Evolutionary conservation across 2,113 vertebrate genomes (phyloP).

Genomic region (Synchiropus splendidus): DNA sequence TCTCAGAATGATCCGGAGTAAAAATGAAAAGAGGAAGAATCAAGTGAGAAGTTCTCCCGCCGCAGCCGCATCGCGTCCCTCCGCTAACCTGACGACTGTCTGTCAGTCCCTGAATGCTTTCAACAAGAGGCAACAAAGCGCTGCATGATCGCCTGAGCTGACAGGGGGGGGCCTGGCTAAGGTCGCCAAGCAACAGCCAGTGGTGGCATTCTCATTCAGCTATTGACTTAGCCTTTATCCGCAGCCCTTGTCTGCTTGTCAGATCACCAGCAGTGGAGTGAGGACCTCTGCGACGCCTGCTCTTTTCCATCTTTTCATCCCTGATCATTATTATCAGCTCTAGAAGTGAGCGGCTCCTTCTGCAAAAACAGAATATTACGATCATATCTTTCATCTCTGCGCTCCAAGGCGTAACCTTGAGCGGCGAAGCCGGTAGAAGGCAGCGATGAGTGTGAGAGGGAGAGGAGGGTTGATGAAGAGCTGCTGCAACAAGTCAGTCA

Average conservation of each 20-base stretch:
- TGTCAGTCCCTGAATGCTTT: constrained; percentile 26
- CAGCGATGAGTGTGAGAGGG: too few species aligned
- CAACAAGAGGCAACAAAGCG: constrained; percentile 44
- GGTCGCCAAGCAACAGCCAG: constrained; percentile 47
- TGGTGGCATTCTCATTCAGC: constrained; percentile 42
- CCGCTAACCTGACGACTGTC: too few species aligned
- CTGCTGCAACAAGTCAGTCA: too few species aligned
- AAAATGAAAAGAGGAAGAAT: too few species aligned
- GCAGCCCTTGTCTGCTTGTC: constrained; percentile 36
- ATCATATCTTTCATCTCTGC: constrained; percentile 1
- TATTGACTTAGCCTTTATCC: constrained; percentile 38
- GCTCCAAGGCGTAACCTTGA: too few species aligned
- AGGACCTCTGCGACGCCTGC: constrained; percentile 13
- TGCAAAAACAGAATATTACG: background rate
- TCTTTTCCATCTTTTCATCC: constrained; percentile 20
- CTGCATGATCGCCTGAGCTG: constrained; percentile 19
- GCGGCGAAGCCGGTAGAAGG: too few species aligned
- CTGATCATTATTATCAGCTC: constrained; percentile 7
- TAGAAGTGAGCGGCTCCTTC: constrained; percentile 10
- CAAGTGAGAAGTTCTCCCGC: too few species aligned
- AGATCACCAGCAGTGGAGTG: constrained; percentile 20
- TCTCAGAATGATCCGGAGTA: too few species aligned
- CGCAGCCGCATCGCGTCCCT: too few species aligned
- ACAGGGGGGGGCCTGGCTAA: constrained; percentile 18
- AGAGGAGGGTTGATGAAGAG: too few species aligned